Evolutionary conservation across 1,140 invertebrate species (phyloP).

Genomic region (Reticulitermes speratus): DNA sequence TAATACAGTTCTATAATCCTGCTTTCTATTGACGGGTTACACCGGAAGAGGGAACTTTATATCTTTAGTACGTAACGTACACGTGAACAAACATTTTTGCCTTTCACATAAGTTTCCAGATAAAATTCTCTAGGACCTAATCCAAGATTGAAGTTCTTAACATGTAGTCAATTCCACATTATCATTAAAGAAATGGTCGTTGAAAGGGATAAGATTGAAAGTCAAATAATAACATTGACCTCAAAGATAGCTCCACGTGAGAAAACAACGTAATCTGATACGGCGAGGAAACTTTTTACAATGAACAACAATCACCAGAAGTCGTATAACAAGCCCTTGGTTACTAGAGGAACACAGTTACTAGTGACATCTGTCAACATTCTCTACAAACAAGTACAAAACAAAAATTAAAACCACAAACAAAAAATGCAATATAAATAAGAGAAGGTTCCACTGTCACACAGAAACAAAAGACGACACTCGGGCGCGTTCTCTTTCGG

Average conservation of each 20-base stretch:
- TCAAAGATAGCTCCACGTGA: background rate
- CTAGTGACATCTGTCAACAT: slow-evolving; percentile 15
- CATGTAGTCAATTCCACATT: background rate
- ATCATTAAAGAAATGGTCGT: slow-evolving; percentile 6
- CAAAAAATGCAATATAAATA: slow-evolving; percentile 16
- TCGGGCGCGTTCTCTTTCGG: background rate
- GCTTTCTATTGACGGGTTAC: no score
- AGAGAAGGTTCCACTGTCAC: slow-evolving; percentile 17
- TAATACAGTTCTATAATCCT: no score
- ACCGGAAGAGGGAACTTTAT: no score
- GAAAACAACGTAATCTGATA: slow-evolving; percentile 5
- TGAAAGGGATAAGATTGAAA: background rate
- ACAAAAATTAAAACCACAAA: background rate
- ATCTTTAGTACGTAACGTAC: no score
- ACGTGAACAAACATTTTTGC: no score
- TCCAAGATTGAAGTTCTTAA: background rate
- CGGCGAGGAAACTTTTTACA: slow-evolving; percentile 4
- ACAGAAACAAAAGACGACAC: slow-evolving; percentile 3
- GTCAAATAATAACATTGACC: slow-evolving; percentile 7
- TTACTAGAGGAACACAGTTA: slow-evolving; percentile 8
- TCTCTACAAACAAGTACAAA: slow-evolving; percentile 12
- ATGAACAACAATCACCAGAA: background rate
- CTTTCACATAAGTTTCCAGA: no score
- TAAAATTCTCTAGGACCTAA: background rate
- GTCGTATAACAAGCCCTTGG: slow-evolving; percentile 10